Conservation (phyloP, 1,140 invertebrate species). For the Drosophila sulfurigaster region DNA sequence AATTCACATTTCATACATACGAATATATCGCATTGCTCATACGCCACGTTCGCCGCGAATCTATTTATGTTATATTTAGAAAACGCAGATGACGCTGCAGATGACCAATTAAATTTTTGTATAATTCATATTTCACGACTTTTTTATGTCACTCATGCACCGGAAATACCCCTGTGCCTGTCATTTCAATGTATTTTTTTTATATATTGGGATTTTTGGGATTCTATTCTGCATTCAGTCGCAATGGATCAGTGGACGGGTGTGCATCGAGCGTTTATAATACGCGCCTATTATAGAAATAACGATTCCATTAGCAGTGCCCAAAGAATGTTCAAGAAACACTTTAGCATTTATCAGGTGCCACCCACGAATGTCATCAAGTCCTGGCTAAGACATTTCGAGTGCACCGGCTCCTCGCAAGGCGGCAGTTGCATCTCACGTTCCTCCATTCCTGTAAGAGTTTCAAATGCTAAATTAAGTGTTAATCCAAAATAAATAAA, state of each 20-base stretch:
- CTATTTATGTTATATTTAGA: background rate
- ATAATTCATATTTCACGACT: slow-evolving; percentile 43
- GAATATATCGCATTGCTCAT: slow-evolving; percentile 60
- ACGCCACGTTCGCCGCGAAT: slow-evolving; percentile 58
- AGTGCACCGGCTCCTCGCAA: slow-evolving; percentile 75
- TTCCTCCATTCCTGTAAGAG: slow-evolving; percentile 65
- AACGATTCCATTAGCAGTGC: slow-evolving; percentile 79
- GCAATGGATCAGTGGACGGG: slow-evolving; percentile 81
- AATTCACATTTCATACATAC: slow-evolving; percentile 19
- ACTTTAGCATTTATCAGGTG: slow-evolving; percentile 80
- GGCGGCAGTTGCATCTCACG: slow-evolving; percentile 46
- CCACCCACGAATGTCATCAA: slow-evolving; percentile 74
- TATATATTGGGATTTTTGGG: background rate
- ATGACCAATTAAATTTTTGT: slow-evolving; percentile 70
- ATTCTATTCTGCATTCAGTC: slow-evolving; percentile 27
- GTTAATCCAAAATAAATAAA: background rate
- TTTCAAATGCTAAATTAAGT: background rate
- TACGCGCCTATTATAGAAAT: slow-evolving; percentile 79
- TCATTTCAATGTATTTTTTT: slow-evolving; percentile 19
- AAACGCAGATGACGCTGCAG: slow-evolving; percentile 24
- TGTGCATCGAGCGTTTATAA: slow-evolving; percentile 79
- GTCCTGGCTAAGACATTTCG: slow-evolving; percentile 78
- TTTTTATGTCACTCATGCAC: slow-evolving; percentile 71
- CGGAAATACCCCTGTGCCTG: slow-evolving; percentile 53
- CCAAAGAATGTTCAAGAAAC: slow-evolving; percentile 75